A percentile compares a stretch with the other conserved stretches of the same genome.
Conservation (phyloP, 2,113 vertebrate species). For the Zosterops pallidus region DNA sequence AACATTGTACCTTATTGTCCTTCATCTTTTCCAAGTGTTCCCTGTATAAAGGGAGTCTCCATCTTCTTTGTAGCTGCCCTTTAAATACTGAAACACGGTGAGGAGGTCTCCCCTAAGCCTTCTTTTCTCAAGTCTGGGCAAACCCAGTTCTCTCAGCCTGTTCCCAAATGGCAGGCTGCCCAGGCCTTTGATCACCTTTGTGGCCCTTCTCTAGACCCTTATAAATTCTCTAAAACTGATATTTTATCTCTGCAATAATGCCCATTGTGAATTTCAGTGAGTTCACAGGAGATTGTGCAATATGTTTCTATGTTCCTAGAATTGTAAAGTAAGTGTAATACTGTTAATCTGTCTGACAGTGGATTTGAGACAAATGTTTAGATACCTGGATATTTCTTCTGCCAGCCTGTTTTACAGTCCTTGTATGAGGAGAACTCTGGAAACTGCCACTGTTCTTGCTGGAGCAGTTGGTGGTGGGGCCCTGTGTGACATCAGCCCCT, state of each 20-base stretch:
- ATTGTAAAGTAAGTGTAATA: not conserved
- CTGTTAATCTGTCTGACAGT: not conserved
- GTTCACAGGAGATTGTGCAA: not conserved
- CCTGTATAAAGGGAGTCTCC: not conserved
- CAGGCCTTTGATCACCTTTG: not conserved
- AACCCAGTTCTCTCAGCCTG: not conserved
- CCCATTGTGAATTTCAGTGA: not conserved
- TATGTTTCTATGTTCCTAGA: not conserved
- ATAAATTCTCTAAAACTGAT: not conserved
- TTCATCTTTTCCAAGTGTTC: not conserved
- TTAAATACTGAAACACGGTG: not conserved
- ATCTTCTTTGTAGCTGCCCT: not conserved
- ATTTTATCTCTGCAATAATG: not conserved
- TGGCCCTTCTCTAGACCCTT: not conserved
- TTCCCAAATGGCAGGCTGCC: not conserved
- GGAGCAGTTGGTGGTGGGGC: not conserved
- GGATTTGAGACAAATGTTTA: not conserved
- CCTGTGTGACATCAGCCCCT: fast-evolving
- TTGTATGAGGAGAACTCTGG: not conserved
- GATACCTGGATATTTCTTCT: not conserved
- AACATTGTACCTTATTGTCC: not conserved
- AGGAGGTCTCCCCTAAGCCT: not conserved
- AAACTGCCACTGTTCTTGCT: not conserved
- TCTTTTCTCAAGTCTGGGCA: not conserved
- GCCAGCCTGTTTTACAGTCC: not conserved